Percentiles rank a stretch among this genome's conserved stretches.
Conservation (phyloP, 2,797 vertebrate genomes). For the Gymnothorax reevesii region DNA sequence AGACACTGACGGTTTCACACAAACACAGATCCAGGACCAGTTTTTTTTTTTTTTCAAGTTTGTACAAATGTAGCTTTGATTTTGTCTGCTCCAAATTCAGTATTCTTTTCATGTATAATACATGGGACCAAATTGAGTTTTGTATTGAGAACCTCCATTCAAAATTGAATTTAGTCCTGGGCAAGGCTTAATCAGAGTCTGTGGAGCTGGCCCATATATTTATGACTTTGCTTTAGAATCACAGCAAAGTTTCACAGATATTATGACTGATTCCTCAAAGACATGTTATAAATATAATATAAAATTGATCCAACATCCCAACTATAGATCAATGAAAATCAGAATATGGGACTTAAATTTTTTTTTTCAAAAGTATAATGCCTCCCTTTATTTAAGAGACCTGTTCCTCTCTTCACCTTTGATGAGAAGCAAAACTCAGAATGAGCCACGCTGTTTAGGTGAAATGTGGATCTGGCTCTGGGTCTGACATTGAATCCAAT, state of each 20-base stretch:
- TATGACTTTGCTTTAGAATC: background rate
- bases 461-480: no score
- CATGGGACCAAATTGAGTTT: no score
- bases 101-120: background rate
- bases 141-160: no score
- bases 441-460: no score
- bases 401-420: background rate
- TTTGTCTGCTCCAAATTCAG: background rate
- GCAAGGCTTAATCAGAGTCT: no score
- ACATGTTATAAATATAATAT: background rate
- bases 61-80: background rate
- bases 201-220: no score
- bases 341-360: background rate
- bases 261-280: background rate
- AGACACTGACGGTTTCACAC: constrained; percentile 1
- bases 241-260: background rate
- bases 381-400: background rate
- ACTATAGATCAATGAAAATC: background rate
- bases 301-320: background rate
- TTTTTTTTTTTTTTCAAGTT: background rate
- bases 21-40: background rate
- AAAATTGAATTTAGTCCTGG: no score
- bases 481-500: no score
- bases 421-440: no score
- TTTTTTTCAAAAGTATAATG: no score